These are phyloP conservation scores for Gymnogyps californianus DNA, from an alignment of 2,113 vertebrate species.

Conservation along the genomic window DNA sequence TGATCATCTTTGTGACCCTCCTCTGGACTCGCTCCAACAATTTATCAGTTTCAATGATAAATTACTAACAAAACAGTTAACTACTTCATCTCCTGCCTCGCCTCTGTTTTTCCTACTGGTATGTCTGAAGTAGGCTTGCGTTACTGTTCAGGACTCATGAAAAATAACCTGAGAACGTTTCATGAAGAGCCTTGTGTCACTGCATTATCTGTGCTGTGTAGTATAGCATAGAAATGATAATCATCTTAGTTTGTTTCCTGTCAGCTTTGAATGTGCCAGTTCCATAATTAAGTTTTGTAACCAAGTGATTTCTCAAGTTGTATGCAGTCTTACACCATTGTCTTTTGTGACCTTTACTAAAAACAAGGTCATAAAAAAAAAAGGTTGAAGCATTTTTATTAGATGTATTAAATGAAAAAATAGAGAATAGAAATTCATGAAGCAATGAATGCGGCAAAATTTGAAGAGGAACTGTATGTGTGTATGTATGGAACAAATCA, in stretches of 20 bases:
- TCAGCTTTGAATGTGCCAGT: not conserved
- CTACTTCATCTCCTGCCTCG: not conserved
- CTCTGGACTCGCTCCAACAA: too few species aligned
- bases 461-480: not conserved
- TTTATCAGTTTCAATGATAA: not conserved
- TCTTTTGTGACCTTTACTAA: not conserved
- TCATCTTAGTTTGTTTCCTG: not conserved
- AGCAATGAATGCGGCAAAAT: not conserved
- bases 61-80: not conserved
- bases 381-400: not conserved
- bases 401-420: not conserved
- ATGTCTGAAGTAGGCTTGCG: not conserved
- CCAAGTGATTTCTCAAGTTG: conserved; percentile 43
- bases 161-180: not conserved
- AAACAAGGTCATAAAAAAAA: conserved; percentile 22
- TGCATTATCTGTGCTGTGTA: not conserved
- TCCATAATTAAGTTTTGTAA: conserved; percentile 56
- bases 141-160: not conserved
- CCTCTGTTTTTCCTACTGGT: not conserved
- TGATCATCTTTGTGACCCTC: too few species aligned
- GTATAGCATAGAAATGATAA: not conserved
- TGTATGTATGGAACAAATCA: not conserved
- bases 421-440: not conserved
- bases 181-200: not conserved
- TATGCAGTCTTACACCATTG: conserved; percentile 7